Percentiles rank a stretch among this genome's conserved stretches.
These are phyloP conservation scores for Clanis bilineata DNA, from an alignment of 2,888 invertebrate genomes.

Conservation along the genomic window DNA sequence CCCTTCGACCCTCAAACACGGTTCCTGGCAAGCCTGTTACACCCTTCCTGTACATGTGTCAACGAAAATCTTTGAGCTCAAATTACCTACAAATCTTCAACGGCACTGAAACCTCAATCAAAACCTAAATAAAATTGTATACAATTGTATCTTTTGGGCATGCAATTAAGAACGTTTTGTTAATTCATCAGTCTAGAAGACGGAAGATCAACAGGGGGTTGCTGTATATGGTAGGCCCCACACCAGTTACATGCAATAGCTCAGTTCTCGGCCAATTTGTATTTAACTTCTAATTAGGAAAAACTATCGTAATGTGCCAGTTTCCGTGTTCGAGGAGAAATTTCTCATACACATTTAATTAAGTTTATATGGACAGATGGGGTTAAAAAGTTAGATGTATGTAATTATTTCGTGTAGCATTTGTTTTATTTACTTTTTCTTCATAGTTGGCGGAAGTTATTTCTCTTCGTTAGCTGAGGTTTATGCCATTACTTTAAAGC, in stretches of 20 bases:
- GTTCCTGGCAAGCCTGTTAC: too few relatives aligned
- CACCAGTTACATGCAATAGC: background rate
- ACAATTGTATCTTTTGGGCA: background rate
- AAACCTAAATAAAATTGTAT: background rate
- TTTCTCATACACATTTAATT: slow-evolving; percentile 14
- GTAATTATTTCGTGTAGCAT: slow-evolving; percentile 3
- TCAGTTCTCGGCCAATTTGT: slow-evolving; percentile 36
- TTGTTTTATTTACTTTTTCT: slow-evolving; percentile 1
- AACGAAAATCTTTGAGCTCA: too few relatives aligned
- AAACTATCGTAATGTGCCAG: slow-evolving; percentile 30
- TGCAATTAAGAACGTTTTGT: background rate
- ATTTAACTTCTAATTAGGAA: slow-evolving; percentile 33
- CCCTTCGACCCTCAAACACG: too few relatives aligned
- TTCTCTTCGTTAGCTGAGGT: background rate
- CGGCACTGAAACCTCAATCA: background rate
- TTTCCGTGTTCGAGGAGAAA: slow-evolving; percentile 20
- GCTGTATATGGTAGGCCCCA: background rate
- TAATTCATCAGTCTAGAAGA: background rate
- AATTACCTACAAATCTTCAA: background rate
- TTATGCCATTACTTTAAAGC: background rate
- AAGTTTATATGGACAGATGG: background rate
- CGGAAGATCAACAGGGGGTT: background rate
- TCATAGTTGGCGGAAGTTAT: background rate
- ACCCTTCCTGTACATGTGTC: too few relatives aligned
- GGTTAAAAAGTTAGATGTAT: background rate